Base-by-base conservation (phyloP, 2,888 invertebrate genomes). In the Nasonia oneida region DNA sequence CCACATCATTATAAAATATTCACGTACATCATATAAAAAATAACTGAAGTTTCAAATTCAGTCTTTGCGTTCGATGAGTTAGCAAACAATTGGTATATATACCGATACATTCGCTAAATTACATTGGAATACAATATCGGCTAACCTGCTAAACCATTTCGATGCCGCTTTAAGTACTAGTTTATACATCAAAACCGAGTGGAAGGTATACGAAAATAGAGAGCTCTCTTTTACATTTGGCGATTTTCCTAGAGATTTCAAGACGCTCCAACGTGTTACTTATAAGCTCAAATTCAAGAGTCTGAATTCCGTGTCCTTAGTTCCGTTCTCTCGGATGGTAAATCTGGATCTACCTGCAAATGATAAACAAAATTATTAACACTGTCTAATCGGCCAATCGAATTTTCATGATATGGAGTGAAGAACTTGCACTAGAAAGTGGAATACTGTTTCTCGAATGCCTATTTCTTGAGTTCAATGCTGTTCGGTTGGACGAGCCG, bases 401-500 rank as follows among this genome's bases (percentile, higher is more conserved):
- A 29, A 70, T n/a, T 33, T 4, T 6, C 15, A n/a, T 6, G 15
- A n/a, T 12, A 12, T 12, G 3, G 47, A 47, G 47, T 47, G 12
- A 47, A 73, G 33, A 8, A 77, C 80, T 75, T 76, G 80, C 80
- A 39, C n/a, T 83, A 37, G 61, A 15, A 12, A 2, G 29, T 37
- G 61, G 39, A 81, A 84, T 82, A 82, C 78, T 81, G 57, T 61
- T 80, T 70, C 6, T 53, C 15, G 74, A 42, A 29, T 64, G 23
- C n/a, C 71, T 81, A 23, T 14, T 42, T 4, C 53, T 6, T 12
- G 33, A 8, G 29, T 18, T 39, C 29, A 86, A 84, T 39, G 42
- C 61, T 42, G 37, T 77, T n/a, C 73, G 61, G 71, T 87, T 89
- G 0, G 77, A 23, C 42, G 88, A 78, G 15, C 61, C 71, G 14